Conservation (phyloP, 1,140 invertebrate species). For the Macrobrachium nipponense region DNA sequence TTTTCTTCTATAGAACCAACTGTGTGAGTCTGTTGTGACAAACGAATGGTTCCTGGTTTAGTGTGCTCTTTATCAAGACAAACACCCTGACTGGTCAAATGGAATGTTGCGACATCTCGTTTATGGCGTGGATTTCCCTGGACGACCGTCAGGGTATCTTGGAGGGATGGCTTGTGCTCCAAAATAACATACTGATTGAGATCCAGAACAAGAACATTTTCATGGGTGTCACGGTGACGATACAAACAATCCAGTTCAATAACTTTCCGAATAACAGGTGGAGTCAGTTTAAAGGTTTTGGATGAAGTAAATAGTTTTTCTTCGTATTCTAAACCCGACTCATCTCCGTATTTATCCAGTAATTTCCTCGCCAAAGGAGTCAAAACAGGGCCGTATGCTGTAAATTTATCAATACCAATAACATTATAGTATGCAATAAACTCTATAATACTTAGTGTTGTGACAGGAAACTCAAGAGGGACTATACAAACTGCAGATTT, state of each 20-base stretch:
- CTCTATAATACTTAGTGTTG: constrained; percentile 53
- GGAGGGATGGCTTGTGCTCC: constrained; percentile 37
- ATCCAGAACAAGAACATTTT: constrained; percentile 58
- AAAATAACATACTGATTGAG: constrained; percentile 56
- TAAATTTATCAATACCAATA: constrained; percentile 57
- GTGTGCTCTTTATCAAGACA: constrained; percentile 58
- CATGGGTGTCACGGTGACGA: constrained; percentile 57
- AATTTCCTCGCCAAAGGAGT: constrained; percentile 54
- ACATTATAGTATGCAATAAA: constrained; percentile 58
- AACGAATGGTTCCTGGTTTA: constrained; percentile 27
- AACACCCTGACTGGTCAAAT: constrained; percentile 49
- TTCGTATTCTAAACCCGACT: constrained; percentile 49
- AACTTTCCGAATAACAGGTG: constrained; percentile 31
- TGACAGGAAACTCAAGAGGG: constrained; percentile 31
- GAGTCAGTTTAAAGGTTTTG: constrained; percentile 30
- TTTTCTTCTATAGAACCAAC: constrained; percentile 24
- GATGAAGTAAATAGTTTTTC: constrained; percentile 58
- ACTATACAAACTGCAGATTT: constrained; percentile 52
- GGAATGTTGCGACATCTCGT: constrained; percentile 54
- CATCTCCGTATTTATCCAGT: constrained; percentile 56
- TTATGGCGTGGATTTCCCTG: constrained; percentile 13
- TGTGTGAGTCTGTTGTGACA: constrained; percentile 52
- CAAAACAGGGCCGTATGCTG: constrained; percentile 55
- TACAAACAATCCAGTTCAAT: constrained; percentile 60
- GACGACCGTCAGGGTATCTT: constrained; percentile 30